Evolutionary conservation across 2,888 invertebrate genomes (phyloP), one percentile per base, ranked within the genome.

Genomic region (Hyposoter dolosus): DNA sequence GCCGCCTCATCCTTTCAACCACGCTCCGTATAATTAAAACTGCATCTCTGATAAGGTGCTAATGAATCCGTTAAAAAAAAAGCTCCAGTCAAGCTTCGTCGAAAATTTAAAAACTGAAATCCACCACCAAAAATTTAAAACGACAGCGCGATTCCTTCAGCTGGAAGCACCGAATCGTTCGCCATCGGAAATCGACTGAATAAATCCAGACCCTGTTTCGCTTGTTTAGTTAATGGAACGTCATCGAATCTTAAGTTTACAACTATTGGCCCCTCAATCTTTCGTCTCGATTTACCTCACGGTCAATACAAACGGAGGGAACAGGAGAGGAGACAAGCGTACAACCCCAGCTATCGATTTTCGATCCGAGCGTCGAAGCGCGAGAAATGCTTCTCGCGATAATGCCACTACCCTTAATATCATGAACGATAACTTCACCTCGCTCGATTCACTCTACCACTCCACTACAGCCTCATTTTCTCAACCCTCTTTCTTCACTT

Each of bases 341-440:
- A 53, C 81, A 71, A 77, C 40, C 10, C 74, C 79, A 87, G 76
- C 82, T 85, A 87, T 87, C 85, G 87, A 85, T 87, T 87, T 85
- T 91, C 91, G 90, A 91, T 91, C 91, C 88, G 86, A 87, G 89
- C 89, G 83, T 77, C 87, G 89, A 89, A 88, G 88, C 89, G 89
- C 87, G 85, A 89, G 89, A 86, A 89, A 88, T 86, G 82, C 86
- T 60, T 69, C 77, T 81, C 80, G 88, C 87, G 91, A 91, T 91
- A 92, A 91, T 90, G 90, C 89, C 69, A 81, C 89, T 72, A 76
- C 79, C 84, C 89, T 90, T 90, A 91, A 92, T 91, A 90, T 91
- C 90, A 85, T 87, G 89, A 90, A 90, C 89, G 90, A 90, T 90
- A 88, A 90, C 91, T 92, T 91, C 90, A 91, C 87, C 88, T 82